Base-by-base conservation (phyloP, 1,140 invertebrate genomes). In the Argopecten irradians region DNA sequence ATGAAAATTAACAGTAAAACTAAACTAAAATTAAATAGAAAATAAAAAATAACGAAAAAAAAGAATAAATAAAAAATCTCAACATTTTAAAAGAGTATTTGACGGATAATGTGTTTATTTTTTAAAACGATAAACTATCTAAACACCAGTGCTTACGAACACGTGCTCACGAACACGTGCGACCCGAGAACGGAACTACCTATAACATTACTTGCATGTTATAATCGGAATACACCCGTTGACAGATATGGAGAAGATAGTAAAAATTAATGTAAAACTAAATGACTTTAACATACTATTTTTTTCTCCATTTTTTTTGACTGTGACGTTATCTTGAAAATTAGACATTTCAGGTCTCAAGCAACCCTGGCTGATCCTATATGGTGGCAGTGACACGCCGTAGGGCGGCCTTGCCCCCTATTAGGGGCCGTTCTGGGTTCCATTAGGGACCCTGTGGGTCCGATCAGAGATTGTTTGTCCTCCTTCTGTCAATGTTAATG, bases 61-160 rank as follows among this genome's bases (percentile, higher is more conserved):
- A 39, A 39, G 13, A 39, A 39, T 8, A 39, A 39, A 39, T 5
- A 39, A 71, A 71, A 71, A 71, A 71, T 71, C 19, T 19, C 43
- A 71, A 71, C 55, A 28, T 71, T 71, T 71, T 71, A 71, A 71
- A n/a, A 71, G 55, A 71, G 28, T 71, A 71, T 71, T 71, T 71
- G 55, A 71, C 55, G n/a, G 22, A 71, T 71, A 71, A 71, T 71
- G 55, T 71, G 55, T 71, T 71, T 71, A 71, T 71, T 71, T 71
- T 71, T 1, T 71, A 71, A 71, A 71, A 28, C 55, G 55, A 71
- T 71, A 71, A 71, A 71, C 22, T 71, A 71, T 71, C 55, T 71
- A 28, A 71, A 28, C 55, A 71, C 55, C 55, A n/a, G 55, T 71
- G 1, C 28, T 71, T 5, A 11, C 28, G 28, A 22, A 71, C 55